Conservation (phyloP, 2,888 invertebrate genomes). For the Fissipunctia ypsillon region DNA sequence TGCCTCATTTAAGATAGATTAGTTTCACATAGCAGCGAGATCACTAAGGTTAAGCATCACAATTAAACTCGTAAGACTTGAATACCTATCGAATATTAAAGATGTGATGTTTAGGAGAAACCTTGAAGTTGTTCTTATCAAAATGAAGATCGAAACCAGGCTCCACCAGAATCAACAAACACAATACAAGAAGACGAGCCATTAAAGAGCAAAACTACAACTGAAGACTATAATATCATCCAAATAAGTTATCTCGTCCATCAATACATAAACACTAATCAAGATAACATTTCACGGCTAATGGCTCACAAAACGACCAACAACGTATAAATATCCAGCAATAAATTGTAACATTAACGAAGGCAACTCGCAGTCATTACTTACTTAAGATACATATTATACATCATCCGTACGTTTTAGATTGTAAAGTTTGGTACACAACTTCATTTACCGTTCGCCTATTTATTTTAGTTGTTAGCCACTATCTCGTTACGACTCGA, state of each 20-base stretch:
- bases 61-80: neutral
- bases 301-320: constrained; percentile 72
- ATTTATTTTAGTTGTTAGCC: constrained; percentile 85
- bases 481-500: constrained; percentile 86
- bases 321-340: constrained; percentile 74
- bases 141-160: neutral
- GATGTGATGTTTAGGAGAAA: neutral
- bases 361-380: constrained; percentile 72
- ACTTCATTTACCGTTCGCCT: constrained; percentile 86
- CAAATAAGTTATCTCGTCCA: constrained; percentile 63
- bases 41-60: neutral
- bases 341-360: constrained; percentile 83
- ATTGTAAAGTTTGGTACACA: constrained; percentile 75
- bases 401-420: constrained; percentile 66
- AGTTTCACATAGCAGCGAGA: neutral
- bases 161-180: neutral
- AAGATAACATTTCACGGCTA: constrained; percentile 76
- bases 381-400: constrained; percentile 74
- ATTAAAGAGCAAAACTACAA: constrained; percentile 15
- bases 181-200: constrained; percentile 3
- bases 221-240: constrained; percentile 49
- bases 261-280: constrained; percentile 68
- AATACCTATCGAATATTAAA: neutral
- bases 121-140: neutral
- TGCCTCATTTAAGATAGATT: neutral